These are phyloP conservation scores for Limnephilus lunatus DNA, from an alignment of 2,888 invertebrate species.

Conservation along the genomic window DNA sequence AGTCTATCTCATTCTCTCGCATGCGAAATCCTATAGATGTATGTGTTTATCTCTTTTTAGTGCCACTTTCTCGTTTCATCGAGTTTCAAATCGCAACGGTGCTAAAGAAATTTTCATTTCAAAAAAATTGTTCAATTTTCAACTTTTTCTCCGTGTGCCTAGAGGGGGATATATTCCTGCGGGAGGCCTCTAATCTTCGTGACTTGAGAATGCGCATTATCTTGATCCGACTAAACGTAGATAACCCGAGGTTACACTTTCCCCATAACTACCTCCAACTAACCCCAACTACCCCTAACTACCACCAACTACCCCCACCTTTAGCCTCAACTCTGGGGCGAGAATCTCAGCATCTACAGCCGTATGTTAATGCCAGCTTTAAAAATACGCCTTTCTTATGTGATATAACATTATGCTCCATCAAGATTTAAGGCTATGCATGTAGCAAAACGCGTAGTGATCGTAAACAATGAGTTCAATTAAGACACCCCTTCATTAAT, in stretches of 20 bases:
- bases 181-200: background rate
- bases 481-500: too few relatives aligned
- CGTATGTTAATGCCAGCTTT: background rate
- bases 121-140: background rate
- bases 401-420: too few relatives aligned
- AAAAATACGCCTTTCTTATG: background rate
- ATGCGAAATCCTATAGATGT: too few relatives aligned
- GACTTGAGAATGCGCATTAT: background rate
- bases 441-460: too few relatives aligned
- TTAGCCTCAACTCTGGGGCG: background rate
- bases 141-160: background rate
- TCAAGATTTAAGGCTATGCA: too few relatives aligned
- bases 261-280: background rate
- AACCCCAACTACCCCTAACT: background rate
- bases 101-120: too few relatives aligned
- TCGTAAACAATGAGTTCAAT: too few relatives aligned
- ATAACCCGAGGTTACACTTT: background rate
- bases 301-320: background rate
- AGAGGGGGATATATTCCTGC: background rate
- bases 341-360: background rate
- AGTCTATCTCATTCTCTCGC: too few relatives aligned
- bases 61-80: too few relatives aligned
- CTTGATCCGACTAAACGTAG: slow-evolving; percentile 12
- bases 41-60: too few relatives aligned
- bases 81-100: too few relatives aligned